phyloP scores from a whole-genome alignment of 2,888 invertebrate species.

The Pristionchus fissidentatus region DNA sequence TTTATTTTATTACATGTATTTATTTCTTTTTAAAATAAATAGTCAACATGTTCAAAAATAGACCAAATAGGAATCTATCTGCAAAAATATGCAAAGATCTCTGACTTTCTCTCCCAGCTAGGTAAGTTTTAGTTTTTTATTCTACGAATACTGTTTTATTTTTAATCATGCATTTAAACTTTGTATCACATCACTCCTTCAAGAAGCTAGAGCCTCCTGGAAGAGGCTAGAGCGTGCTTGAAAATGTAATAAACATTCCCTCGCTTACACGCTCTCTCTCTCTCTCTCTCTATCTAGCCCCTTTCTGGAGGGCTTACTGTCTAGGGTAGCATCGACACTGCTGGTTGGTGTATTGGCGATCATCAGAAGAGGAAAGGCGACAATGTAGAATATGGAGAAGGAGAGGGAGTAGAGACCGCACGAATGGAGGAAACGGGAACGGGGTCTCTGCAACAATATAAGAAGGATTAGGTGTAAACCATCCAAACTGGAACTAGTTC shows the following conservation, averaged over 20 bases:
- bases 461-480: too few species aligned
- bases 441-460: slow-evolving; percentile 16
- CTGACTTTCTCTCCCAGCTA: not conserved
- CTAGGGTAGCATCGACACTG: slow-evolving; percentile 12
- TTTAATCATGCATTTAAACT: too few species aligned
- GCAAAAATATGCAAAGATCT: not conserved
- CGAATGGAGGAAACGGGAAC: slow-evolving; percentile 18
- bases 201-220: not conserved
- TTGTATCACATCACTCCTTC: too few species aligned
- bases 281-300: too few species aligned
- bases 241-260: too few species aligned
- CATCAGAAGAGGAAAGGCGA: not conserved
- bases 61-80: too few species aligned
- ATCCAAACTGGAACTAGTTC: too few species aligned
- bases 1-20: not conserved
- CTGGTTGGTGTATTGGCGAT: not conserved
- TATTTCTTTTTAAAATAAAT: not conserved
- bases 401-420: slow-evolving; percentile 22
- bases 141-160: not conserved
- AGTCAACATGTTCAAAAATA: not conserved
- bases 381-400: slow-evolving; percentile 24
- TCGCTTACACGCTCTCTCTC: too few species aligned
- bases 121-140: not conserved
- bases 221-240: not conserved
- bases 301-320: too few species aligned